Conservation (phyloP, 1,140 invertebrate genomes). For the Penaeus vannamei region DNA sequence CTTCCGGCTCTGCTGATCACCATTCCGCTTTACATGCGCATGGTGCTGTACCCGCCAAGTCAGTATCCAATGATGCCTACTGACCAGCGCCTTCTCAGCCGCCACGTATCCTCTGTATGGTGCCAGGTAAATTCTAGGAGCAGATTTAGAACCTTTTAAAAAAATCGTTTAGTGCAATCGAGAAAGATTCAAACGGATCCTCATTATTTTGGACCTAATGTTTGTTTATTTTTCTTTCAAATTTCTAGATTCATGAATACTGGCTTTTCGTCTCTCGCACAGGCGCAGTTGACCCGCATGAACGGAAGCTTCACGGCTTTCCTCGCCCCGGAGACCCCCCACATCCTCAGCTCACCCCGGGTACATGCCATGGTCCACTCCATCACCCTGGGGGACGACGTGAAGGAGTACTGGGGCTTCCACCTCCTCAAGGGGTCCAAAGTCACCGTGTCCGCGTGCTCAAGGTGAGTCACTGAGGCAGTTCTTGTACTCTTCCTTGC, state of each 20-base stretch:
- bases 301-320: conserved; percentile 85
- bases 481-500: too few species aligned
- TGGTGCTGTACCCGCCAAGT: conserved; percentile 72
- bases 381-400: conserved; percentile 81
- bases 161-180: too few species aligned
- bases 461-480: conserved; percentile 68
- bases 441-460: conserved; percentile 82
- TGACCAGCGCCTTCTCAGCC: conserved; percentile 82
- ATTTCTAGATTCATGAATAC: too few species aligned
- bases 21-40: conserved; percentile 77
- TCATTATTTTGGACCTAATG: too few species aligned
- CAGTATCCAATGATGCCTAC: conserved; percentile 82
- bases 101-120: conserved; percentile 82
- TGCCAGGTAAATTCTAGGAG: conserved; percentile 78
- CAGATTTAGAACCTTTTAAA: conserved; percentile 71
- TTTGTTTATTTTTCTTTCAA: too few species aligned
- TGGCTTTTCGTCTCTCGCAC: conserved; percentile 73
- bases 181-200: too few species aligned
- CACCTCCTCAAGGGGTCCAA: conserved; percentile 82
- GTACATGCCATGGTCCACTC: conserved; percentile 80
- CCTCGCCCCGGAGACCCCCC: conserved; percentile 77
- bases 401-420: conserved; percentile 89
- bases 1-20: conserved; percentile 79
- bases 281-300: conserved; percentile 78
- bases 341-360: conserved; percentile 75